Base-by-base conservation (phyloP, 2,888 invertebrate species). In the Caenorhabditis auriculariae region DNA sequence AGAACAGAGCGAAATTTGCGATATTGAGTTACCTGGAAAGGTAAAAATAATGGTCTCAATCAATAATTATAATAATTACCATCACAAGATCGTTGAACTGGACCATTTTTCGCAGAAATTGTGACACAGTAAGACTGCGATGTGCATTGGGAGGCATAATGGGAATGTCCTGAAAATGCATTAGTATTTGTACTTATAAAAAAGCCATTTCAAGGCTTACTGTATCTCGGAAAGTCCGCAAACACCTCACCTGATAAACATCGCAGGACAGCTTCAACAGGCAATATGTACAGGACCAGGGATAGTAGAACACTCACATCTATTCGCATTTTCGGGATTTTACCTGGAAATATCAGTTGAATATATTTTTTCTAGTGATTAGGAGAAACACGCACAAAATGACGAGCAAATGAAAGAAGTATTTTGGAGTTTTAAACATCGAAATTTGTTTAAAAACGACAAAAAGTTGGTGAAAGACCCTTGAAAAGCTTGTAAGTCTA, bases 111-210 rank as follows among this genome's bases (percentile, higher is more conserved):
- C 6, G 65, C 50, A 3, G 54, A 58, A 2, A 69, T 53, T 7
- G 62, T 62, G 23, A 69, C 55, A 41, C 69, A 69, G 32, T 66
- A 69, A 0, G 65, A 60, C 15, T 50, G 48, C 2, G 69, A 69
- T n/a, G 65, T 60, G 49, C 69, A 69, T 12, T 57, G 51, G 5
- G 47, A 58, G 4, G 62, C 54, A 43, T 48, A 58, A 28, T 54
- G 54, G 19, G 62, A 54, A 38, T 62, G 57, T 12, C 62, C 62
- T 60, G 27, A 35, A 51, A 50, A 29, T 28, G 44, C 39, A 3
- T 28, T 9, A 6, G 7, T 43, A 39, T 39, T 39, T 39, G 23
- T 21, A n/a, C 26, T 42, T 42, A 15, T n/a, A 9, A 15, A 39
- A 19, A 42, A 12, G 9, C 4, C 12, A n/a, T 44, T 44, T 24